These are phyloP conservation scores for Argyra leucocephala DNA, from an alignment of 2,888 invertebrate genomes.

Conservation along the genomic window DNA sequence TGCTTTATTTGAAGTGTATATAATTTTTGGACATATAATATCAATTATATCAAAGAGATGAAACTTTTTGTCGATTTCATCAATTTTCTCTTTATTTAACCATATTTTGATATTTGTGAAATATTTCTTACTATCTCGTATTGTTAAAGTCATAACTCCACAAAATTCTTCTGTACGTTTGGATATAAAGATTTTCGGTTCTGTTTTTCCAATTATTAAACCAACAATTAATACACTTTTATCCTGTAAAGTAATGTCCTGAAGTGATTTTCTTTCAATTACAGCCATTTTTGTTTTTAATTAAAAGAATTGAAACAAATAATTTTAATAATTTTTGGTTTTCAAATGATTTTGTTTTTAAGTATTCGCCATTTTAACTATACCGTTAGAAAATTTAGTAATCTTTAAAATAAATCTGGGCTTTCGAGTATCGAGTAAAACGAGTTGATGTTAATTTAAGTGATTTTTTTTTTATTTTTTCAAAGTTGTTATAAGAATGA, in stretches of 20 bases:
- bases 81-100: conserved; percentile 57
- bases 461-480: too few species aligned
- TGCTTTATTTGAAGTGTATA: conserved; percentile 46
- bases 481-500: too few species aligned
- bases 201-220: conserved; percentile 44
- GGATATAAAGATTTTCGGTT: conserved; percentile 43
- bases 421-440: too few species aligned
- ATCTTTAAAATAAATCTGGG: too few species aligned
- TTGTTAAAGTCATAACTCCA: conserved; percentile 67
- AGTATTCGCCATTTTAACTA: too few species aligned
- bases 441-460: too few species aligned
- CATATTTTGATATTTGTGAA: conserved; percentile 68
- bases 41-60: conserved; percentile 63
- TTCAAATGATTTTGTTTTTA: too few species aligned
- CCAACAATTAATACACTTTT: neutral
- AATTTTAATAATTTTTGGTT: too few species aligned
- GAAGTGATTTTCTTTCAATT: neutral
- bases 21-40: conserved; percentile 53
- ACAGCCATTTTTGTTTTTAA: neutral
- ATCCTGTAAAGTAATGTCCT: neutral
- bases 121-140: conserved; percentile 62
- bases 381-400: too few species aligned
- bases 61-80: conserved; percentile 53
- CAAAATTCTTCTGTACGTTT: conserved; percentile 44
- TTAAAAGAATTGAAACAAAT: too few species aligned